Conservation (phyloP, 2,113 vertebrate species). For the Phrynosoma blainvillii region DNA sequence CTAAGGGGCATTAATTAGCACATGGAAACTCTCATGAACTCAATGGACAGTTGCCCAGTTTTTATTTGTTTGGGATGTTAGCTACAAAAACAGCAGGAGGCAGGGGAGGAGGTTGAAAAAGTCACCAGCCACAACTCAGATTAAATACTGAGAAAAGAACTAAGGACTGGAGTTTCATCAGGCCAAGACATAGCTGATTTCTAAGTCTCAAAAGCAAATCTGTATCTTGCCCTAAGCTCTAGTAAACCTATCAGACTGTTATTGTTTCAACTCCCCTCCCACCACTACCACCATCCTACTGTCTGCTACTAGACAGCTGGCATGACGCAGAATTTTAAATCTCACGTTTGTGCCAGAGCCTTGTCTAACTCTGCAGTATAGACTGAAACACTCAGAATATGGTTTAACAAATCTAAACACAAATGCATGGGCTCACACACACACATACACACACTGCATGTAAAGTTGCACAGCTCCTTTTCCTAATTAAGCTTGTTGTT, state of each 20-base stretch:
- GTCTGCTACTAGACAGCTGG: slow-evolving; percentile 71
- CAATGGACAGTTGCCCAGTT: slow-evolving; percentile 55
- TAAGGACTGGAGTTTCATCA: slow-evolving; percentile 46
- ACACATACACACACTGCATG: slow-evolving; percentile 43
- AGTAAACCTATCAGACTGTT: slow-evolving; percentile 44
- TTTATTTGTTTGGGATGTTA: slow-evolving; percentile 36
- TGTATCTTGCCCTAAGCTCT: slow-evolving; percentile 50
- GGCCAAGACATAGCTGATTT: neutral
- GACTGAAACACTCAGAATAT: slow-evolving; percentile 64
- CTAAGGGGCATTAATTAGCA: slow-evolving; percentile 10
- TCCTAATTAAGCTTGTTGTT: neutral
- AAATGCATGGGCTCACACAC: slow-evolving; percentile 5
- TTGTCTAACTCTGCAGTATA: slow-evolving; percentile 55
- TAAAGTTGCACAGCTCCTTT: slow-evolving; percentile 43
- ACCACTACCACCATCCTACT: slow-evolving; percentile 2
- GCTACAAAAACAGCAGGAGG: slow-evolving; percentile 5
- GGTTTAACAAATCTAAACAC: slow-evolving; percentile 39
- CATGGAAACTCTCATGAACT: slow-evolving; percentile 14
- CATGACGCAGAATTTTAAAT: slow-evolving; percentile 69
- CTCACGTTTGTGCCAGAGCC: slow-evolving; percentile 55
- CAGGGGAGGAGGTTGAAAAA: neutral
- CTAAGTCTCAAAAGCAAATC: slow-evolving; percentile 60
- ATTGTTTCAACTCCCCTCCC: slow-evolving; percentile 26
- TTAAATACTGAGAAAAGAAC: slow-evolving; percentile 59
- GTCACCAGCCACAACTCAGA: slow-evolving; percentile 48